These are phyloP conservation scores for Darevskia nairensis DNA, from an alignment of 2,797 vertebrate genomes.

Conservation along the genomic window DNA sequence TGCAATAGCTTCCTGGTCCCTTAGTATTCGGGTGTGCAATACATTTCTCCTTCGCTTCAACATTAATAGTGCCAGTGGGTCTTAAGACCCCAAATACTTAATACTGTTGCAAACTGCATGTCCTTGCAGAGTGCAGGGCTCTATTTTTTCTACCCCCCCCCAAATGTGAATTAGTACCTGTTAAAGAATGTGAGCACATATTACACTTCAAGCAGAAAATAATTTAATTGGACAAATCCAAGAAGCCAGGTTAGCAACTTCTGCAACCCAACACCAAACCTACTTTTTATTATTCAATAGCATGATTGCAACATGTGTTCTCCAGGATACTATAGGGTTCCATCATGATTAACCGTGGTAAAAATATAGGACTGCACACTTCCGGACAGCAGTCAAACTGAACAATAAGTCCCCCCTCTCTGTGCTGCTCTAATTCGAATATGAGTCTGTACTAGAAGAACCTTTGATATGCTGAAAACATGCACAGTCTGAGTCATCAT, in stretches of 20 bases:
- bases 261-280: background rate
- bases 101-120: background rate
- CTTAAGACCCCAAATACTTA: background rate
- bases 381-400: background rate
- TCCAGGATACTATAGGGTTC: background rate
- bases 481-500: background rate
- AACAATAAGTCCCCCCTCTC: background rate
- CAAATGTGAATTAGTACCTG: background rate
- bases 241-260: background rate
- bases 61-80: background rate
- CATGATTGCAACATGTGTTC: background rate
- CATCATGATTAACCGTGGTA: conserved; percentile 1
- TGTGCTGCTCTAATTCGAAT: background rate
- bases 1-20: background rate
- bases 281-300: conserved; percentile 23
- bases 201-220: background rate
- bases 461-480: background rate
- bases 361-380: conserved; percentile 16
- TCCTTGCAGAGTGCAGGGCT: background rate
- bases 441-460: background rate
- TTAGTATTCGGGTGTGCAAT: background rate
- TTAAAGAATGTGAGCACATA: background rate
- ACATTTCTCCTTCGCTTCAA: background rate
- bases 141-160: background rate
- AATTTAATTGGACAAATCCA: background rate